Evolutionary conservation across 2,888 invertebrate species (phyloP), one percentile per base, ranked within the genome.

Genomic region (Ernsta delagoae): DNA sequence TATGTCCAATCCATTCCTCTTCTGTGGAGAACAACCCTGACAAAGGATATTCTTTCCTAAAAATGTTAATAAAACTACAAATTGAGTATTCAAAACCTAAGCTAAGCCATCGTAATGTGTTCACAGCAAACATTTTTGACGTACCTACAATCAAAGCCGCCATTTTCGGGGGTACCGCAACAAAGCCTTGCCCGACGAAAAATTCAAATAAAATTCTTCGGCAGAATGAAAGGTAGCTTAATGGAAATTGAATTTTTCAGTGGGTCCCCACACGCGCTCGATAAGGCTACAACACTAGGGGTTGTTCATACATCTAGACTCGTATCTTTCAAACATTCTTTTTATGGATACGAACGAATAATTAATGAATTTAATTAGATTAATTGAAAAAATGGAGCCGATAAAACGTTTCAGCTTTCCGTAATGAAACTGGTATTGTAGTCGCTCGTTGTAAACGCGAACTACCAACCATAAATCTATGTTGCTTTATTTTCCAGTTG

Each of bases 241-340:
- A 67, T 67, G 66, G 66, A 67, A 67, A 67, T 67, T 67, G 66
- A 67, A 61, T 67, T 67, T 67, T 67, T 67, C 66, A 67, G 60
- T 43, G 60, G 66, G 66, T 60, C 60, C 53, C 11, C 54, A 54
- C 50, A 54, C 36, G 16, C 34, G 65, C 7, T 41, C 41, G 50
- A 31, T 59, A 41, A 54, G 45, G 54, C 12, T 54, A 9, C 16
- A 9, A 16, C 45, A 11, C 59, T 31, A 6, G 4, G 50, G 16
- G 5, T 50, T 59, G 48, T 16, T 65, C 36, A 50, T 48, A 50
- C 59, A 65, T 24, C 24, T 24, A 24, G 24, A 24, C 24, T 3
- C 3, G 3, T 3, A 24, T n/a, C n/a, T n/a, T 24, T 24, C 3
- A 24, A 24, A 24, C 3, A 24, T 24, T 24, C 24, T 24, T 24